Evolutionary conservation across 2,797 vertebrate species (phyloP).

Genomic region (Hafferia zeledoni): DNA sequence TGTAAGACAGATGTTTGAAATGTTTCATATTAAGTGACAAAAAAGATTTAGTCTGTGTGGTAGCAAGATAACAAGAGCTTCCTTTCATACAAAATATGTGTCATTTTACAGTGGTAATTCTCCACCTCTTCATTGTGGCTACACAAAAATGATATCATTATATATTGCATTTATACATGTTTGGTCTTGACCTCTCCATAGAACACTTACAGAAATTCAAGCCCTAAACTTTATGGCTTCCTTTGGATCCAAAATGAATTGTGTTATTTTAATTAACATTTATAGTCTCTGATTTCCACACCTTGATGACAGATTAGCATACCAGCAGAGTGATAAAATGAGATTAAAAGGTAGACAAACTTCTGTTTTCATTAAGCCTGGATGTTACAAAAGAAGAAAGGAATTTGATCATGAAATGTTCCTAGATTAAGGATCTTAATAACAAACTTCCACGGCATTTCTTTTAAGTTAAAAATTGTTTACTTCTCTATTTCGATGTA

Average conservation of each 20-base stretch:
- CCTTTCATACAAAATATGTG: not conserved
- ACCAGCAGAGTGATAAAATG: slow-evolving; percentile 43
- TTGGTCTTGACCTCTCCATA: slow-evolving; percentile 42
- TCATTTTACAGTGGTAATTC: not conserved
- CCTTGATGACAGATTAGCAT: slow-evolving; percentile 48
- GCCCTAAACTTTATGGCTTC: not conserved
- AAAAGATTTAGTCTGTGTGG: not conserved
- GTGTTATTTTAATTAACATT: slow-evolving; percentile 50
- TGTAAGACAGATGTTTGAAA: not conserved
- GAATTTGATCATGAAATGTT: slow-evolving; percentile 11
- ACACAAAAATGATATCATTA: not conserved
- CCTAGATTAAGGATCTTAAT: slow-evolving; percentile 8
- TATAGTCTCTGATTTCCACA: slow-evolving; percentile 28
- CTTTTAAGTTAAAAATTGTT: not conserved
- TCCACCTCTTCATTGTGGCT: not conserved
- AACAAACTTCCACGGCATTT: not conserved
- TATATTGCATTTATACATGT: not conserved
- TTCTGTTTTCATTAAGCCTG: slow-evolving; percentile 30
- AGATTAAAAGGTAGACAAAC: slow-evolving; percentile 57
- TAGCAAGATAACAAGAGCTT: not conserved
- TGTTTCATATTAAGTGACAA: not conserved
- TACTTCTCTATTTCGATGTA: not conserved
- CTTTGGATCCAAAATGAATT: slow-evolving; percentile 26
- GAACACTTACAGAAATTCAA: not conserved
- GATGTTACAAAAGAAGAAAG: slow-evolving; percentile 14